These are phyloP conservation scores for Pipistrellus pipistrellus DNA, from an alignment of 2,797 vertebrate species.

Conservation along the genomic window DNA sequence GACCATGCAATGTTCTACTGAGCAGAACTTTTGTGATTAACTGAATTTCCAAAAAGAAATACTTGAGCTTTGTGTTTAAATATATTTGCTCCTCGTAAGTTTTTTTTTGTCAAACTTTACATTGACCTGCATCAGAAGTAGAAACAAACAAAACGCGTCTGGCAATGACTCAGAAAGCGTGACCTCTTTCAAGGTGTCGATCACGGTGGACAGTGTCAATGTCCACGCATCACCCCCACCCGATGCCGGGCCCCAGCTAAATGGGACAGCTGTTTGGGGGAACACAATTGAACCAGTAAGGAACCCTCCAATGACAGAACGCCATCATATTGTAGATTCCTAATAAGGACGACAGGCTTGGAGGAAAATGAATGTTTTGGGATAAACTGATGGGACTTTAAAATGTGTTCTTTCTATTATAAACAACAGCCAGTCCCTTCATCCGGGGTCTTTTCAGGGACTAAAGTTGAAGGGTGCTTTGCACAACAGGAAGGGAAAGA, in stretches of 20 bases:
- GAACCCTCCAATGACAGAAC: neutral
- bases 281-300: constrained; percentile 3
- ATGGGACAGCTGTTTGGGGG: neutral
- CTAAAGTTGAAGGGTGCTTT: neutral
- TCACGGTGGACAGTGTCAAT: neutral
- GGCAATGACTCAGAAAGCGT: neutral
- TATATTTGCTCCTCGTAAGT: neutral
- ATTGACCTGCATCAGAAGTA: neutral
- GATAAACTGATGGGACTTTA: neutral
- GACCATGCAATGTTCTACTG: neutral
- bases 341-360: neutral
- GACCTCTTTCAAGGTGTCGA: neutral
- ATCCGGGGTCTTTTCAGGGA: constrained; percentile 9
- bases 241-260: constrained; percentile 2
- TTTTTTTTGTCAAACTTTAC: neutral
- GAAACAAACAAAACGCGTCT: constrained; percentile 25
- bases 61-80: neutral
- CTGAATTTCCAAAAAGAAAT: constrained; percentile 37
- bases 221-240: neutral
- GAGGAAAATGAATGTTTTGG: constrained; percentile 2
- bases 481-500: neutral
- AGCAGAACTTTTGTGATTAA: neutral
- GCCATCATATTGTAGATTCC: neutral
- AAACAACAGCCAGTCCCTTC: neutral
- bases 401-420: neutral